Conservation (phyloP, 2,797 vertebrate genomes). For the Merluccius polli region DNA sequence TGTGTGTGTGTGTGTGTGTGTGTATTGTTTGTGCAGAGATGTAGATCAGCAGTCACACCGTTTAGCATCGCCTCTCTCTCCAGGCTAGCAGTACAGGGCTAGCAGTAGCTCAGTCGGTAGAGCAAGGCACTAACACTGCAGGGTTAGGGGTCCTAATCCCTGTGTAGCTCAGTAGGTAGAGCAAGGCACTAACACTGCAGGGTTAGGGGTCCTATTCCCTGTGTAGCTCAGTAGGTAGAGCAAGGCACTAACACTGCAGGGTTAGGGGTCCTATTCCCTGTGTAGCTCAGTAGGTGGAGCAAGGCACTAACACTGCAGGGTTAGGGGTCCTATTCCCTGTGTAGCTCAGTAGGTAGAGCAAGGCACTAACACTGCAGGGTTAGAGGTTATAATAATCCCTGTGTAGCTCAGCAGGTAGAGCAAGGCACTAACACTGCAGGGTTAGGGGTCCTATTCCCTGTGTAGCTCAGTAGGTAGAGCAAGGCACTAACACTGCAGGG, state of each 20-base stretch:
- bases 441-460: no score
- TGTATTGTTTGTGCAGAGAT: conserved; percentile 21
- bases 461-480: not conserved
- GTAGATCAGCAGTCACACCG: conserved; percentile 36
- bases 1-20: conserved; percentile 14
- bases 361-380: not conserved
- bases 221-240: not conserved
- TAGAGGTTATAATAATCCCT: no score
- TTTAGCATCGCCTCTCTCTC: not conserved
- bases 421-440: no score
- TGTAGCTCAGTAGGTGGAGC: not conserved
- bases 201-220: no score
- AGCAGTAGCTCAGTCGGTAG: not conserved
- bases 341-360: not conserved
- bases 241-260: no score
- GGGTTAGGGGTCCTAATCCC: not conserved
- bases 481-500: no score
- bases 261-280: no score
- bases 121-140: no score
- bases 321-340: no score
- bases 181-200: no score
- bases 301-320: no score
- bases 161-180: not conserved
- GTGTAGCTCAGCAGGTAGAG: not conserved
- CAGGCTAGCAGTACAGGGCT: not conserved